Base-by-base conservation (phyloP, 2,888 invertebrate species). In the Coremacera marginata region DNA sequence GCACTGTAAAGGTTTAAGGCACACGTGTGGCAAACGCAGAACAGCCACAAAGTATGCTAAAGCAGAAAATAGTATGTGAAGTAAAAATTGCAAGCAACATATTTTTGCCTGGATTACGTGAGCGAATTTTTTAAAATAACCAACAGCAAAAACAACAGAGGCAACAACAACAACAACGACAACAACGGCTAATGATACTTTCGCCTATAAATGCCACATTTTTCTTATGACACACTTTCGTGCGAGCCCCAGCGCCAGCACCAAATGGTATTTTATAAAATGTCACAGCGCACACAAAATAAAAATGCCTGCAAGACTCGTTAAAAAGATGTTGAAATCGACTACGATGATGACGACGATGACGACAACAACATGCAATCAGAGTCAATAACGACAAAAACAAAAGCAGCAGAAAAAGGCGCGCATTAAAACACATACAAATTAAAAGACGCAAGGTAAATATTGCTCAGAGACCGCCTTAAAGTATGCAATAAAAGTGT, bases 41-140 rank as follows among this genome's bases (percentile, higher is more conserved):
- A 68, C 57, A 68, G 67, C 57, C 67, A 52, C 65, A 57, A 74
- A 57, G 79, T 76, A 68, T 79, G 78, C 75, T 3, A 31, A 16
- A 16, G 11, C 11, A 11, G 5, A 34, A 3, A 63, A 49, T 14
- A 65, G 37, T 31, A n/a, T 31, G 62, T 16, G 25, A 27, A 60
- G 37, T 22, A 63, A 25, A 22, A 65, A 25, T 37, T 63, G 25
- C 44, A 73, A 44, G 27, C 37, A 73, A 22, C 62, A 62, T 44
- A 44, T 44, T 44, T 37, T 14, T 14, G 11, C 44, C 44, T 44
- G 11, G 44, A 44, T 44, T 44, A 27, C 19, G 52, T 52, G 52
- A 65, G 65, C 74, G 31, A 55, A 27, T 49, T 44, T n/a, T 49
- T 34, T 49, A 73, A 25, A 62, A 76, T 51, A 44, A 51, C 34